Conservation (phyloP, 2,797 vertebrate species). For the Hafferia zeledoni region DNA sequence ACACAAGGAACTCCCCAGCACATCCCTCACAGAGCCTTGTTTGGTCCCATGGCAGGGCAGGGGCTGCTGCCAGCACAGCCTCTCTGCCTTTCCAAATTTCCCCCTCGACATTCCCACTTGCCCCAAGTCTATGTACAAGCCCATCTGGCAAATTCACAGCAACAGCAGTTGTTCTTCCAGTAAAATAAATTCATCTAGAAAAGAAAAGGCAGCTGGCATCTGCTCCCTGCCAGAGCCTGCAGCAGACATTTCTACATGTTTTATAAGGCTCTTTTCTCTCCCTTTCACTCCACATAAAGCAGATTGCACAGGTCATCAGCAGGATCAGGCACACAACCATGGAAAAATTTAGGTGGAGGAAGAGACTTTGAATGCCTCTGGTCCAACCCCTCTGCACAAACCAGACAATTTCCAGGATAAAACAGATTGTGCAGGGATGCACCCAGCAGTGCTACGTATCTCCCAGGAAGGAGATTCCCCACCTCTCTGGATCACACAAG, state of each 20-base stretch:
- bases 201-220: slow-evolving; percentile 21
- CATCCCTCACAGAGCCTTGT: background rate
- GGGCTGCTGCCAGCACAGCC: background rate
- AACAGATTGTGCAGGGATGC: background rate
- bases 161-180: slow-evolving; percentile 16
- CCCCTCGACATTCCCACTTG: background rate
- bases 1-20: background rate
- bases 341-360: background rate
- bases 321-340: background rate
- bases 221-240: background rate
- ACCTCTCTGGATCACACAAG: background rate
- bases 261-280: background rate
- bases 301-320: background rate
- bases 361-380: background rate
- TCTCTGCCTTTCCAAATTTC: background rate
- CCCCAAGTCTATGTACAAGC: background rate
- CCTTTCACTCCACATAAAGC: background rate
- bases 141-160: background rate
- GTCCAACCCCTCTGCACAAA: background rate
- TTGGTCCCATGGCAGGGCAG: background rate
- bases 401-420: background rate
- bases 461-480: background rate
- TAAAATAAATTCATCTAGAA: background rate
- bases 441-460: background rate
- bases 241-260: background rate